These are phyloP conservation scores for Actinia equina DNA, from an alignment of 64 coral and sea anemone genomes.

Conservation along the genomic window DNA sequence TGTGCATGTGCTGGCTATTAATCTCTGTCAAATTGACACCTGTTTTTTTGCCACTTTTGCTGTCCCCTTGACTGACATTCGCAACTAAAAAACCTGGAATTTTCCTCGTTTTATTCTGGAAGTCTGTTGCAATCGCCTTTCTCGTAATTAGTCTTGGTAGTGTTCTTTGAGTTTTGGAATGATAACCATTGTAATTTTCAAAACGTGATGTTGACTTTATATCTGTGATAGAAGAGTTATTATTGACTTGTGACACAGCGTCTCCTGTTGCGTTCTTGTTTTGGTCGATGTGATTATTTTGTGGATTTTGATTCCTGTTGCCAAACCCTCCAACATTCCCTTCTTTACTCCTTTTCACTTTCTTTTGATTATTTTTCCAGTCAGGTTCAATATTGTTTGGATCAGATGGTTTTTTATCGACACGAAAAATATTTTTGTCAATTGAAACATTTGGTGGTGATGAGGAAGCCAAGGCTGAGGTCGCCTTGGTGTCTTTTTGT, in stretches of 20 bases:
- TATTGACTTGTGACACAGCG: not conserved
- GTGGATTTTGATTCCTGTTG: not conserved
- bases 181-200: not conserved
- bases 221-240: not conserved
- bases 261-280: not conserved
- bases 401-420: not conserved
- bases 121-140: not conserved
- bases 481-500: not conserved
- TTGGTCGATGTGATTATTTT: not conserved
- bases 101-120: not conserved
- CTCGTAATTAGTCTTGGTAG: not conserved
- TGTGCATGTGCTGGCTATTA: not conserved
- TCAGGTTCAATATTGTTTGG: not conserved
- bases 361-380: not conserved
- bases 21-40: not conserved
- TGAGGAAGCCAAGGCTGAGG: not conserved
- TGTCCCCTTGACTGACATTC: not conserved
- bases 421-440: not conserved
- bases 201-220: not conserved
- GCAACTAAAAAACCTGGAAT: not conserved
- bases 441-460: not conserved
- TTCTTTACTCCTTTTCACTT: not conserved
- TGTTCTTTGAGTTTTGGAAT: not conserved
- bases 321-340: not conserved
- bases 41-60: not conserved